Percentiles rank a stretch among this genome's conserved stretches.
These are phyloP conservation scores for Neodiprion virginianus DNA, from an alignment of 1,140 invertebrate genomes.

Conservation along the genomic window DNA sequence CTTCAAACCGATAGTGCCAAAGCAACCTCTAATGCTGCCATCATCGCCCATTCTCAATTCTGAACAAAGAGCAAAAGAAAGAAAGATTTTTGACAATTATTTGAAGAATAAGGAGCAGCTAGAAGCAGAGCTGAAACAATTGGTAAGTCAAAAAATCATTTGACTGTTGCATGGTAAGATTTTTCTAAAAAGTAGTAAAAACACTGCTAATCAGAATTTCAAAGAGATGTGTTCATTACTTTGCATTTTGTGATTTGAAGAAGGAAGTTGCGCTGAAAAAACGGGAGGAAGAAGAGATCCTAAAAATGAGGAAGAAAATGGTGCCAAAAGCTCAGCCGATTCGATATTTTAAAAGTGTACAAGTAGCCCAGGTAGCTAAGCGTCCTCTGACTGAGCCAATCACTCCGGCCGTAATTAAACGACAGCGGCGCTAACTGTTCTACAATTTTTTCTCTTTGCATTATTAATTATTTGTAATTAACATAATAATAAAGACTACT, in stretches of 20 bases:
- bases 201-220: neutral
- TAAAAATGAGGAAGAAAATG: constrained; percentile 18
- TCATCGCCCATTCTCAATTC: constrained; percentile 26
- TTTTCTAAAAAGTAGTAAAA: neutral
- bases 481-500: no score
- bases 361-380: constrained; percentile 21
- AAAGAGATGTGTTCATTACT: neutral
- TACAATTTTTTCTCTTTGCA: constrained; percentile 3
- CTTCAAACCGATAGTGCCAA: constrained; percentile 10
- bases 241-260: constrained; percentile 14
- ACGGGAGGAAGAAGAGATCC: constrained; percentile 26
- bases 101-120: constrained; percentile 23
- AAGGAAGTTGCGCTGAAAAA: constrained; percentile 15
- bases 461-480: neutral
- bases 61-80: constrained; percentile 21
- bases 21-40: neutral
- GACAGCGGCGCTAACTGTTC: constrained; percentile 25
- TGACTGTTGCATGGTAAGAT: neutral
- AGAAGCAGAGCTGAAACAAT: constrained; percentile 12
- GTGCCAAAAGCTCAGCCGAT: constrained; percentile 33
- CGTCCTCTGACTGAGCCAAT: constrained; percentile 29
- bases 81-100: constrained; percentile 27
- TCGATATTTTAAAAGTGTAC: constrained; percentile 20
- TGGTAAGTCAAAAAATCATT: constrained; percentile 21
- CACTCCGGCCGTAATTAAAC: constrained; percentile 26